Evolutionary conservation across 2,888 invertebrate genomes (phyloP), one percentile per base, ranked within the genome.

Genomic region (Leptarthrus brevirostris): DNA sequence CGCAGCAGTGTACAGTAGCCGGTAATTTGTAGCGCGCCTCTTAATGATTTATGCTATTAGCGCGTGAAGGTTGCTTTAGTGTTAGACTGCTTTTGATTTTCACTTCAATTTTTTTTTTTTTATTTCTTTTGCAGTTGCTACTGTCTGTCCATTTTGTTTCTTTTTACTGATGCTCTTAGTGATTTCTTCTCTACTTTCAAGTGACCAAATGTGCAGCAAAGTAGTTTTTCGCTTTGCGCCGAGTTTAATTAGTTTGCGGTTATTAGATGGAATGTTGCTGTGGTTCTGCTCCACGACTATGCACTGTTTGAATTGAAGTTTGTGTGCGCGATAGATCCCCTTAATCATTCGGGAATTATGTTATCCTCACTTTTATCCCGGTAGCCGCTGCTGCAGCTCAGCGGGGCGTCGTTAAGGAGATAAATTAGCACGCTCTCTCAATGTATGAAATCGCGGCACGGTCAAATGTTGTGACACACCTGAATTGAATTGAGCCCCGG

Each of bases 171-270:
- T 30, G 4, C n/a, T n/a, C n/a, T n/a, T n/a, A n/a, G n/a, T 30
- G 30, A 30, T n/a, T 40, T 40, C 40, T 40, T 40, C 12, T 6
- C 40, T 12, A n/a, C n/a, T n/a, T n/a, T n/a, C n/a, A 40, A 40
- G 40, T 40, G n/a, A 0, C 18, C 49, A 12, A 12, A 18, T 49
- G 49, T 49, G 6, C 18, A 8, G 16, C 49, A 5, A 49, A 49
- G 49, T 20, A 8, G 49, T 18, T 49, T 49, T 49, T 49, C 2
- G 49, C 18, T 49, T 14, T 49, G 3, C 47, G 30, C 8, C 8
- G 30, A 49, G 49, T 20, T 49, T 49, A 49, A 49, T 49, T 49
- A 49, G 12, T 40, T 40, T 40, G 40, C 40, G 40, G 40, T 49
- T 49, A 49, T 49, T 49, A 6, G 20, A 18, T 49, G 49, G 49